Base-by-base conservation (phyloP, 2,888 invertebrate species). In the Melinaea menophilus region DNA sequence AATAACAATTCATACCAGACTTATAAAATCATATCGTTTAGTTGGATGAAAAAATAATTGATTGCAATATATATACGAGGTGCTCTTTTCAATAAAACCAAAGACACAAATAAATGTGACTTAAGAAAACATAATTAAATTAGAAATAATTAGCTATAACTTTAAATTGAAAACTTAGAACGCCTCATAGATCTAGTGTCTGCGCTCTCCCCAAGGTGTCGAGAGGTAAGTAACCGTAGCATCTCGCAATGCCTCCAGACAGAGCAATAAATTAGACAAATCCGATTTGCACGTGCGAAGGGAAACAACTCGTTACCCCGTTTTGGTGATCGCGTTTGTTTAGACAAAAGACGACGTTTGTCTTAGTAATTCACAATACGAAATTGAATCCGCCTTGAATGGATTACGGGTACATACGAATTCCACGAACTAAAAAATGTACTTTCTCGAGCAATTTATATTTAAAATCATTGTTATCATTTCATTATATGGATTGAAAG, bases 211-310 rank as follows among this genome's bases (percentile, higher is more conserved):
- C 31, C 55, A 63, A 67, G 86, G 87, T 86, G 88, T 86, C 84
- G 80, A 77, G 82, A 80, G 74, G 81, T 86, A 88, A 89, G 88
- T 85, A 86, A 86, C 84, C 87, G 86, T 87, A 78, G 79, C 82
- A 81, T 78, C 79, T 79, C 78, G 73, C 73, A 77, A 79, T 81
- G 78, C 80, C 78, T 80, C 75, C 72, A 80, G 80, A 82, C 81
- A 80, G 76, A 79, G 84, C 83, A 84, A 89, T 90, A 90, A 90
- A 90, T 90, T 90, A 88, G 80, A 87, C 86, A 87, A 89, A 90
- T 88, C 89, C 84, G 87, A 90, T 90, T 88, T 87, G 82, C 86
- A 86, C 88, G 86, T 86, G 82, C 82, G 76, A 75, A 79, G 74
- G 79, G 79, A 72, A 75, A 76, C 71, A 78, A 80, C 78, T 80